Base-by-base conservation (phyloP, 2,888 invertebrate genomes). In the Sinohyriopsis cumingii region DNA sequence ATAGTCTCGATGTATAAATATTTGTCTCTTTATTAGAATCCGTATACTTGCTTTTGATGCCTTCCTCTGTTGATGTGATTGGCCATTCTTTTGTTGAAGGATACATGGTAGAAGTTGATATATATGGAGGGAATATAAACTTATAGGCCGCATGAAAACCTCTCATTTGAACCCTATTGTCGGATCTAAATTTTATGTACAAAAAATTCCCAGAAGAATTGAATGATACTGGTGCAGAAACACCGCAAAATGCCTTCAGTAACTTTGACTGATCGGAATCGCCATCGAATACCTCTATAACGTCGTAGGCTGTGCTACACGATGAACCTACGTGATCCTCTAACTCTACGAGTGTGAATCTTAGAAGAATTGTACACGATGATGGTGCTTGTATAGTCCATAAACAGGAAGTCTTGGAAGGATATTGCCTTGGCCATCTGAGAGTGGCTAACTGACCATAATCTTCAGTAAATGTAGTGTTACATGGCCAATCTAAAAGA, bases 401-500 rank as follows among this genome's bases (percentile, higher is more conserved):
- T 15, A 78, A 72, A 72, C 88, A 88, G 28, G 80, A 74, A 5
- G 79, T 71, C 20, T 75, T 68, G 7, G 86, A 74, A 0, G 84
- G 80, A 73, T 88, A 88, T 55, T 77, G 76, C 20, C 76, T 81
- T 7, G 88, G 88, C 87, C 87, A 88, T 60, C 80, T 74, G 5
- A 87, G 88, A 6, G 88, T 86, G 9, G 88, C 86, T 56, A 88
- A 77, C 75, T 87, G 84, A 3, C 88, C 88, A 59, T 84, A 78
- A 61, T 84, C 83, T 4, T 78, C 75, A 4, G 75, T 80, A 55
- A 87, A 73, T 19, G 73, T 66, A 19, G 81, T 81, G 45, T 82
- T 79, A 77, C 88, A 88, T 7, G 88, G 84, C 88, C 88, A 88
- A 65, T 87, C 88, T 88, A 81, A 28, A 69, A 73, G 20, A 56